These are phyloP conservation scores for Phocides pigmalion DNA, from an alignment of 1,140 invertebrate genomes.

Conservation along the genomic window DNA sequence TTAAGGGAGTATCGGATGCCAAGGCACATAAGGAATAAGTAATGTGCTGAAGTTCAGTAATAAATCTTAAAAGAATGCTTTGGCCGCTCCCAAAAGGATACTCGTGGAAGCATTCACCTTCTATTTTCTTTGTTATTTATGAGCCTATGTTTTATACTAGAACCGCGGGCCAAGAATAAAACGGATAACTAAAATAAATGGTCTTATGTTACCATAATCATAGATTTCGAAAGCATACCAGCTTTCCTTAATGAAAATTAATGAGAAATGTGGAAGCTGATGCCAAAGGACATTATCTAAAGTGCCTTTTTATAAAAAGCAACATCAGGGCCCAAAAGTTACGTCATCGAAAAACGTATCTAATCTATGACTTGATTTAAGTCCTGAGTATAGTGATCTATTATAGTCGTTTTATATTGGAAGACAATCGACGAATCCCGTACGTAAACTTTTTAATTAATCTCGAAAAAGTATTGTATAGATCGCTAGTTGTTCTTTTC, in stretches of 20 bases:
- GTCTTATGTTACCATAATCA: slow-evolving; percentile 70
- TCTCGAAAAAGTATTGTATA: neutral
- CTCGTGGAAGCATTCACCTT: slow-evolving; percentile 79
- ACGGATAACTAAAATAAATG: slow-evolving; percentile 79
- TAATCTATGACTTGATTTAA: slow-evolving; percentile 66
- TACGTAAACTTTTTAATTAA: neutral
- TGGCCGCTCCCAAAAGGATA: slow-evolving; percentile 81
- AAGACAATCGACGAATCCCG: neutral
- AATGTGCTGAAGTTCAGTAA: slow-evolving; percentile 79
- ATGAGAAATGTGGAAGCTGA: slow-evolving; percentile 57
- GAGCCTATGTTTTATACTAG: slow-evolving; percentile 77
- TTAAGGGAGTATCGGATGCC: slow-evolving; percentile 65
- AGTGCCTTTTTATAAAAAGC: slow-evolving; percentile 45
- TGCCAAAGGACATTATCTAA: slow-evolving; percentile 53
- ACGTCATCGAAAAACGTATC: slow-evolving; percentile 55
- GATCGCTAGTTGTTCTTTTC: neutral
- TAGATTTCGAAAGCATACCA: slow-evolving; percentile 59
- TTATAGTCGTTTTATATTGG: neutral
- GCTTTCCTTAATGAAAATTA: slow-evolving; percentile 64
- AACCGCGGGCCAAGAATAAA: slow-evolving; percentile 78
- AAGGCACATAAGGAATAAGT: slow-evolving; percentile 80
- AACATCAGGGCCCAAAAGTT: slow-evolving; percentile 43
- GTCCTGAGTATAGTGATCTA: slow-evolving; percentile 34
- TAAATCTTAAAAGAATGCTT: slow-evolving; percentile 84
- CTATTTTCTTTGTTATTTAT: slow-evolving; percentile 82